phyloP scores from a whole-genome alignment of 2,888 invertebrate species.

The Torymus texanus region DNA sequence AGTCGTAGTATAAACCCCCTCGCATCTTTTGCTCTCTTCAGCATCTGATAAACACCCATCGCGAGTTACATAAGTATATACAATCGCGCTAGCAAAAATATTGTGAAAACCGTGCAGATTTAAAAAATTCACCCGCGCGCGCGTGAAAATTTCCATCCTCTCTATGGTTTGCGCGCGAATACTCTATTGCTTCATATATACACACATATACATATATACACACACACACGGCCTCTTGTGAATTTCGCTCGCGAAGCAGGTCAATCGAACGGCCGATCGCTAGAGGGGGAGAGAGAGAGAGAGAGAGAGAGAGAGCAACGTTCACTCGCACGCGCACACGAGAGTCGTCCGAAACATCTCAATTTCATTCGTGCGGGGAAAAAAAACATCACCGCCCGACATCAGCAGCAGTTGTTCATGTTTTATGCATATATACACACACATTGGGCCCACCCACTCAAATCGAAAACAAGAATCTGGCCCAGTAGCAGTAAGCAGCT shows the following conservation, averaged over 20 bases:
- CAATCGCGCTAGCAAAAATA: background rate
- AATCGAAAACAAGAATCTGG: too few relatives aligned
- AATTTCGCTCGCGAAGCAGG: constrained; percentile 40
- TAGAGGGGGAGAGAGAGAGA: constrained; percentile 8
- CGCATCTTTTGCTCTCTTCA: background rate
- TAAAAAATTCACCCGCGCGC: background rate
- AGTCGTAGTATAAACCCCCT: too few relatives aligned
- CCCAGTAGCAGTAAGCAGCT: background rate
- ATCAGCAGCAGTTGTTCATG: constrained; percentile 23
- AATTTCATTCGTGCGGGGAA: constrained; percentile 31
- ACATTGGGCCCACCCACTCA: constrained; percentile 18
- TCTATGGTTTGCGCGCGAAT: background rate
- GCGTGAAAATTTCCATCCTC: constrained; percentile 6
- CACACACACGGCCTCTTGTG: constrained; percentile 17
- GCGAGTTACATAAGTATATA: constrained; percentile 4
- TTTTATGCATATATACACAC: constrained; percentile 25
- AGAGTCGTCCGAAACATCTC: constrained; percentile 29
- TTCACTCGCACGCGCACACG: too few relatives aligned
- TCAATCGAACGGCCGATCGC: constrained; percentile 30
- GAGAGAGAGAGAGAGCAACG: constrained; percentile 14
- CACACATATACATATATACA: background rate
- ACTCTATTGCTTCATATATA: background rate
- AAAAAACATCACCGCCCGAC: constrained; percentile 11
- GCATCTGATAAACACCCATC: constrained; percentile 13
- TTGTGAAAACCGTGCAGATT: constrained; percentile 24